Conservation (phyloP, 2,113 vertebrate species). For the Illadopsis cleaveri region DNA sequence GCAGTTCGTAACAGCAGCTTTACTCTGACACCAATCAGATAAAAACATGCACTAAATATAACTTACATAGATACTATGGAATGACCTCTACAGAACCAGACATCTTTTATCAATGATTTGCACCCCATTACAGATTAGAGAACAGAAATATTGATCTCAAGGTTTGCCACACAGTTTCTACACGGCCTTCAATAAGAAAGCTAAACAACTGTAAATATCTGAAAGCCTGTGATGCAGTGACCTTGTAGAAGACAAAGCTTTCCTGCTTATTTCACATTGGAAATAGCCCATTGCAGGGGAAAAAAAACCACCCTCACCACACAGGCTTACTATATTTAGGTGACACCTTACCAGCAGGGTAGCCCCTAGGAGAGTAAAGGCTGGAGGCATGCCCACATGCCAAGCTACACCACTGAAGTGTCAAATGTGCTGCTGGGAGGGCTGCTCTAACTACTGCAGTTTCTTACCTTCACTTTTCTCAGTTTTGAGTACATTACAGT, state of each 20-base stretch:
- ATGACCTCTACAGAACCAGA: slow-evolving; percentile 30
- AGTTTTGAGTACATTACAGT: background rate
- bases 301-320: background rate
- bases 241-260: background rate
- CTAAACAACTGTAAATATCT: background rate
- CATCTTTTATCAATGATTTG: background rate
- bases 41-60: slow-evolving; percentile 51
- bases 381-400: background rate
- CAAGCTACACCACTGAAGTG: background rate
- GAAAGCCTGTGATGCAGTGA: background rate
- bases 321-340: background rate
- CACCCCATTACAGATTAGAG: background rate
- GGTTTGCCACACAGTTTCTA: background rate
- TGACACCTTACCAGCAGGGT: background rate
- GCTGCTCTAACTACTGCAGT: background rate
- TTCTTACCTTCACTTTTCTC: background rate
- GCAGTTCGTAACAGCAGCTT: slow-evolving; percentile 16
- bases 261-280: background rate
- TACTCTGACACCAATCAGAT: background rate
- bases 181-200: background rate
- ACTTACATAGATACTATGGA: slow-evolving; percentile 17
- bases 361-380: background rate
- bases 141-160: background rate
- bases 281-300: background rate
- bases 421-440: background rate